Evolutionary conservation across 1,140 invertebrate species (phyloP).

Genomic region (Periplaneta americana): DNA sequence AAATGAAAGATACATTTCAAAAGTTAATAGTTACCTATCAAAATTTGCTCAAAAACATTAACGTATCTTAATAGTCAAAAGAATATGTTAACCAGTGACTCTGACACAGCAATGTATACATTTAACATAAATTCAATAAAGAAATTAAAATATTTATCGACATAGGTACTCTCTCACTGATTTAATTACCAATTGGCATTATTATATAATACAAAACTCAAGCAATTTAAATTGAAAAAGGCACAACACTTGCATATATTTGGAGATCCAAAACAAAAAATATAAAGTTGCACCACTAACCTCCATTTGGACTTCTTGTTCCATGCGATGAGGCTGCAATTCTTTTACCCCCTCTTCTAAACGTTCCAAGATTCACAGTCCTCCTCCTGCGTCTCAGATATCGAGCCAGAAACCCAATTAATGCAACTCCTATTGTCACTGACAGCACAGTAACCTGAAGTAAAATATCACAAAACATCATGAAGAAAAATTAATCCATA

Average conservation of each 20-base stretch:
- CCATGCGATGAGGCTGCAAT: background rate
- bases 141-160: too few relatives aligned
- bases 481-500: background rate
- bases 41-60: too few relatives aligned
- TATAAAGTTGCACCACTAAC: background rate
- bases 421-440: constrained; percentile 13
- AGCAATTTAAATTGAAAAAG: background rate
- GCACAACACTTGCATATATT: background rate
- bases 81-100: too few relatives aligned
- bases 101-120: too few relatives aligned
- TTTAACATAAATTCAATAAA: too few relatives aligned
- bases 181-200: too few relatives aligned
- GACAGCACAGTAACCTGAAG: constrained; percentile 17
- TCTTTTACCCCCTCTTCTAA: background rate
- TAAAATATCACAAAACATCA: background rate
- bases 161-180: too few relatives aligned
- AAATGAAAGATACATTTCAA: too few relatives aligned
- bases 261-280: background rate
- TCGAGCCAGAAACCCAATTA: constrained; percentile 15
- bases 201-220: too few relatives aligned
- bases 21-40: too few relatives aligned
- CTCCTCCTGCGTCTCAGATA: constrained; percentile 10
- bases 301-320: constrained; percentile 9
- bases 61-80: too few relatives aligned
- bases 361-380: background rate